Evolutionary conservation across 1,140 invertebrate genomes (phyloP).

Genomic region (Eufriesea mexicana): DNA sequence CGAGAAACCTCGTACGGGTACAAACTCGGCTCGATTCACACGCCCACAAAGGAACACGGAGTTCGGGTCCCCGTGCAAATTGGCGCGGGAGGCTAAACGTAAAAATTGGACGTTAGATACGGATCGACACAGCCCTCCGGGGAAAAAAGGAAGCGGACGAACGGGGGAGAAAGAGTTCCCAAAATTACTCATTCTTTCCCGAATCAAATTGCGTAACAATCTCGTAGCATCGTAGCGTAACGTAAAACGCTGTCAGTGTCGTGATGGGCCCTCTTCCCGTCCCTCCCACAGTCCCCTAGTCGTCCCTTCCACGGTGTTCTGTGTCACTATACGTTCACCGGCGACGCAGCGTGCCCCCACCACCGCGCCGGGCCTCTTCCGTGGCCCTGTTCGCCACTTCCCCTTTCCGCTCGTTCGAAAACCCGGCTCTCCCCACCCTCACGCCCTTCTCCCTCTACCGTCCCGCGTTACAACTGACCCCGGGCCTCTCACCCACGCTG

Average conservation of each 20-base stretch:
- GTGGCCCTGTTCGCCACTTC: conserved; percentile 41
- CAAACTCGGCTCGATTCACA: conserved; percentile 14
- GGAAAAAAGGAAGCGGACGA: not conserved
- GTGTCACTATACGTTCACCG: conserved; percentile 21
- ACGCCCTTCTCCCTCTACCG: conserved; percentile 5
- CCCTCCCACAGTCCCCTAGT: too few relatives aligned
- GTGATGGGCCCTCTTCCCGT: conserved; percentile 41
- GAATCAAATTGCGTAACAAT: conserved; percentile 73
- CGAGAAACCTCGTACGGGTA: not conserved
- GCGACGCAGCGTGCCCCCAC: conserved; percentile 9
- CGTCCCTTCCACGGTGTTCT: conserved; percentile 39
- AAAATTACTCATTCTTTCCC: conserved; percentile 66
- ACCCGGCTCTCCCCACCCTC: conserved; percentile 34
- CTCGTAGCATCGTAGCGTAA: conserved; percentile 75
- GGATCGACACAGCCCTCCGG: not conserved
- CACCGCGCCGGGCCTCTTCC: conserved; percentile 42
- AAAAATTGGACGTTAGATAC: conserved; percentile 23
- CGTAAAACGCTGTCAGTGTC: conserved; percentile 73
- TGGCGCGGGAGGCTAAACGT: not conserved
- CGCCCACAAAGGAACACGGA: conserved; percentile 14
- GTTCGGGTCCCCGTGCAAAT: not conserved
- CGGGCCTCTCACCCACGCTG: conserved; percentile 77
- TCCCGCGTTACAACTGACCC: conserved; percentile 71
- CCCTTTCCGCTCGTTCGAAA: conserved; percentile 63
- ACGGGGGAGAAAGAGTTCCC: conserved; percentile 43